phyloP scores from a whole-genome alignment of 2,113 vertebrate species.

The Chiloscyllium plagiosum region DNA sequence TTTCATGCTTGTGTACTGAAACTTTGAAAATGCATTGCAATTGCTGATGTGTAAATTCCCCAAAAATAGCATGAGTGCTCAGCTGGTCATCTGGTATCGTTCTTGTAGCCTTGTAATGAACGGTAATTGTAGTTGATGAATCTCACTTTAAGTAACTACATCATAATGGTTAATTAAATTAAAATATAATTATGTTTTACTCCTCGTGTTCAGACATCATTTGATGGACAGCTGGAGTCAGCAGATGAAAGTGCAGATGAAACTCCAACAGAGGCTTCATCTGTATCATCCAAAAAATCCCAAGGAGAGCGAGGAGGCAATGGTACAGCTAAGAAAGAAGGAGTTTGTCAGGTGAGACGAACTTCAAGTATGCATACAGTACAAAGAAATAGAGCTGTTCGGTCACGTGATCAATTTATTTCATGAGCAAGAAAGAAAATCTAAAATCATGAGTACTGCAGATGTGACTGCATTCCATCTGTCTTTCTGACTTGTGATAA shows the following conservation, averaged over 20 bases:
- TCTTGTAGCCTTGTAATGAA: background rate
- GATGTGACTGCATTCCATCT: conserved; percentile 36
- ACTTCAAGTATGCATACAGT: conserved; percentile 36
- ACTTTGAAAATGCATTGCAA: background rate
- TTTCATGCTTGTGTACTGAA: background rate
- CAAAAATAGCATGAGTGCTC: background rate
- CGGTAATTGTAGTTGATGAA: background rate
- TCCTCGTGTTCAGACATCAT: conserved; percentile 65
- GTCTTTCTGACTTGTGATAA: conserved; percentile 36
- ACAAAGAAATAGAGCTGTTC: conserved; percentile 37
- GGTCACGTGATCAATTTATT: conserved; percentile 36
- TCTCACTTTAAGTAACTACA: background rate
- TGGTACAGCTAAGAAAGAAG: conserved; percentile 70
- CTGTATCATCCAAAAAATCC: conserved; percentile 70
- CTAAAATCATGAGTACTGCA: conserved; percentile 33
- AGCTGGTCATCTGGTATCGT: background rate
- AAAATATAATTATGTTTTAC: conserved; percentile 12
- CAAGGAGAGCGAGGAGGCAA: conserved; percentile 58
- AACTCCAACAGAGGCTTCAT: conserved; percentile 57
- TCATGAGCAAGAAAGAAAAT: conserved; percentile 38
- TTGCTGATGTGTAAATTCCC: background rate
- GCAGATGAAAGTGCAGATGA: conserved; percentile 85
- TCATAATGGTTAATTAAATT: background rate
- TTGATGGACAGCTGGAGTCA: conserved; percentile 70
- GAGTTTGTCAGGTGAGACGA: conserved; percentile 79